These are phyloP conservation scores for Okapia johnstoni DNA, from an alignment of 2,113 vertebrate species.

Conservation along the genomic window DNA sequence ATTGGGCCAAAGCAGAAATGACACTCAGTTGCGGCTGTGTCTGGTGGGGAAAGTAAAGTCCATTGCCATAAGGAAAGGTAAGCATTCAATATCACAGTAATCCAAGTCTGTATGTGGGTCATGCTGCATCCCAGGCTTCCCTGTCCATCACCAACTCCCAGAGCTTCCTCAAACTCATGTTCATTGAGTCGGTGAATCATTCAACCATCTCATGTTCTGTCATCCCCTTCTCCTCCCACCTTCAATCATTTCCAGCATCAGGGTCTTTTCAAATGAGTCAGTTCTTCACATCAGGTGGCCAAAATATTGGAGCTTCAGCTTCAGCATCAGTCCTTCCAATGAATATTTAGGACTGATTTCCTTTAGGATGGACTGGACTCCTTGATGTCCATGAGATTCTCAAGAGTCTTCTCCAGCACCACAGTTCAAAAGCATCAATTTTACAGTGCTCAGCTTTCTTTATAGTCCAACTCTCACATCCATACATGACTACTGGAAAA, in stretches of 20 bases:
- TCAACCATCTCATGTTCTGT: background rate
- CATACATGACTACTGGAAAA: background rate
- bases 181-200: background rate
- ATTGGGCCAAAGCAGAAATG: background rate
- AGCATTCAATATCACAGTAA: background rate
- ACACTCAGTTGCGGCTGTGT: background rate
- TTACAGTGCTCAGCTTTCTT: background rate
- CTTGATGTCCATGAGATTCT: background rate
- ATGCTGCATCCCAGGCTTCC: background rate
- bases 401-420: background rate
- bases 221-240: background rate
- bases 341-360: background rate
- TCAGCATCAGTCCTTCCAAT: background rate
- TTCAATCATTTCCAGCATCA: background rate
- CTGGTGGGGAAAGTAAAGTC: background rate
- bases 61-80: background rate
- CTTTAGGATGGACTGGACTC: no score
- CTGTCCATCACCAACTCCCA: background rate
- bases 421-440: background rate
- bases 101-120: background rate
- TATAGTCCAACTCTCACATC: background rate
- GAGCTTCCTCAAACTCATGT: background rate
- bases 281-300: background rate
- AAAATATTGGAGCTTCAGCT: background rate
- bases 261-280: background rate